These are phyloP conservation scores for Anarrhichthys ocellatus DNA, from an alignment of 2,113 vertebrate species.

Conservation along the genomic window DNA sequence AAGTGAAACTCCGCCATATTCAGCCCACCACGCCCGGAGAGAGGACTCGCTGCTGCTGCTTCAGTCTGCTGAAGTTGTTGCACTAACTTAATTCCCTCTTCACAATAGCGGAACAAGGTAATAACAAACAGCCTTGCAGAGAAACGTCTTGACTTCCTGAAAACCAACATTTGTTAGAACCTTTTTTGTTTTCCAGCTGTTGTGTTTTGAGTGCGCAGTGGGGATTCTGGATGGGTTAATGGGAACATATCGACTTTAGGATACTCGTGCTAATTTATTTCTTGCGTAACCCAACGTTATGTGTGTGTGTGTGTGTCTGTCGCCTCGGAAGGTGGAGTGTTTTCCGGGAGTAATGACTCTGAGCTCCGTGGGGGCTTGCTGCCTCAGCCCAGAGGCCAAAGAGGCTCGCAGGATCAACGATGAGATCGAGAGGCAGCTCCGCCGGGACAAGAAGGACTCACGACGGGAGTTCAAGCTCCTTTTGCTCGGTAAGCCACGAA, in stretches of 20 bases:
- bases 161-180: background rate
- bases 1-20: slow-evolving; percentile 79
- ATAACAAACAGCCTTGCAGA: background rate
- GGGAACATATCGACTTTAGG: background rate
- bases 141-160: slow-evolving; percentile 25
- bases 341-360: slow-evolving; percentile 84
- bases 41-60: slow-evolving; percentile 31
- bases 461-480: slow-evolving; percentile 3
- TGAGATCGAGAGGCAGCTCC: slow-evolving; percentile 12
- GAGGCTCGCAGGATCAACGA: slow-evolving; percentile 3
- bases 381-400: slow-evolving; percentile 84
- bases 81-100: slow-evolving; percentile 52
- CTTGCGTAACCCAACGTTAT: slow-evolving; percentile 11
- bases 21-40: slow-evolving; percentile 78
- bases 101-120: slow-evolving; percentile 32
- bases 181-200: background rate
- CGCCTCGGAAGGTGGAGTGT: slow-evolving; percentile 37
- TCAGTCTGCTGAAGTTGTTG: slow-evolving; percentile 49
- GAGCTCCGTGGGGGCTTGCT: slow-evolving; percentile 92
- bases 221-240: slow-evolving; percentile 1
- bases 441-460: slow-evolving; percentile 8
- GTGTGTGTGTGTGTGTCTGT: slow-evolving; percentile 22
- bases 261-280: background rate
- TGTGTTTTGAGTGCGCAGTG: background rate
- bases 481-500: background rate